phyloP scores from a whole-genome alignment of 2,888 invertebrate genomes.

The Coenonympha arcania region DNA sequence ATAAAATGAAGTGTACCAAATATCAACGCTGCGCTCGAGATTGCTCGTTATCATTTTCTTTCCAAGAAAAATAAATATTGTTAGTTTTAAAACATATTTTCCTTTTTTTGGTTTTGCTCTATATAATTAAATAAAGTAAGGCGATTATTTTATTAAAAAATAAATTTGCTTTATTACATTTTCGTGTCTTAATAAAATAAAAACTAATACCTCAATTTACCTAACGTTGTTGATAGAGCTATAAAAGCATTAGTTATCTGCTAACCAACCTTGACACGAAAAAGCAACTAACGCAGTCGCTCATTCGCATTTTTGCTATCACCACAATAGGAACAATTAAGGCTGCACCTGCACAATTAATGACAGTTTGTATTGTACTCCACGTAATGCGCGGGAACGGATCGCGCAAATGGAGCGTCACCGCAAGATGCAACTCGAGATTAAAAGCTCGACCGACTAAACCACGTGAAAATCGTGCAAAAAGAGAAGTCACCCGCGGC shows the following conservation, averaged over 20 bases:
- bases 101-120: too few relatives aligned
- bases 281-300: too few relatives aligned
- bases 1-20: constrained; percentile 6
- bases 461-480: constrained; percentile 74
- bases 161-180: too few relatives aligned
- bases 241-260: not conserved
- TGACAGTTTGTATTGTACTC: not conserved
- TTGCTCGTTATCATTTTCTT: constrained; percentile 6
- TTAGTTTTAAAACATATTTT: not conserved
- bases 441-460: constrained; percentile 71
- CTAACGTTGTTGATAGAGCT: too few relatives aligned
- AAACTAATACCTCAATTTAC: too few relatives aligned
- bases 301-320: not conserved
- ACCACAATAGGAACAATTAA: not conserved
- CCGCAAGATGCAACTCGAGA: constrained; percentile 66
- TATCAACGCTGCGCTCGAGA: constrained; percentile 1
- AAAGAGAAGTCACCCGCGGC: constrained; percentile 74
- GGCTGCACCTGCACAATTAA: not conserved
- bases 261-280: not conserved
- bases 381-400: constrained; percentile 23
- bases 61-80: not conserved
- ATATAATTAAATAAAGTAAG: too few relatives aligned
- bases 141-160: too few relatives aligned
- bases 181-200: too few relatives aligned
- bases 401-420: constrained; percentile 55